Percentiles rank a stretch among this genome's conserved stretches.
Conservation (phyloP, 2,888 invertebrate species). For the Mechanitis messenoides region DNA sequence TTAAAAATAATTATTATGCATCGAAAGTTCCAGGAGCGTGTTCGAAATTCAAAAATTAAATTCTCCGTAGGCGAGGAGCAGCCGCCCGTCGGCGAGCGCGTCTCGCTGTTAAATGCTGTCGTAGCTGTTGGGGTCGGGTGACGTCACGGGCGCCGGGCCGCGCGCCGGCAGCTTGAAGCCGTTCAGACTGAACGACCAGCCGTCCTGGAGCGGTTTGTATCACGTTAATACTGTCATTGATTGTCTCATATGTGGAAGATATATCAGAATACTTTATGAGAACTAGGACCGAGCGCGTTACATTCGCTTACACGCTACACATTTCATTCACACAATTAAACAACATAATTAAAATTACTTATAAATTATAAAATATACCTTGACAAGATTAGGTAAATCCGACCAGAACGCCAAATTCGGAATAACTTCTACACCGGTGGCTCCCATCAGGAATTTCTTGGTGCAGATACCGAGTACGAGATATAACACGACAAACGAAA, state of each 20-base stretch:
- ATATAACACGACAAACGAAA: slow-evolving; percentile 76
- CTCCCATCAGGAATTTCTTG: slow-evolving; percentile 82
- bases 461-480: slow-evolving; percentile 80
- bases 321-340: background rate
- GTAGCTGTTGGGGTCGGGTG: slow-evolving; percentile 71
- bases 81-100: slow-evolving; percentile 53
- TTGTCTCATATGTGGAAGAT: too few species aligned
- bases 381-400: slow-evolving; percentile 81
- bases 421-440: slow-evolving; percentile 82
- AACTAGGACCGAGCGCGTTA: too few species aligned
- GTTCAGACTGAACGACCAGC: slow-evolving; percentile 76
- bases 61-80: slow-evolving; percentile 57
- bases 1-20: background rate
- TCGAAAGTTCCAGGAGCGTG: background rate
- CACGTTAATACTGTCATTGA: too few species aligned
- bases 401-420: slow-evolving; percentile 86
- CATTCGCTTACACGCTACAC: too few species aligned
- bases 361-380: slow-evolving; percentile 52
- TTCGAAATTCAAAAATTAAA: slow-evolving; percentile 23
- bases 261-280: too few species aligned
- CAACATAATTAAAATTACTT: background rate
- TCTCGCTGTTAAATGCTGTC: slow-evolving; percentile 73
- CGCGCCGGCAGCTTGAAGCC: slow-evolving; percentile 75
- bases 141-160: slow-evolving; percentile 47
- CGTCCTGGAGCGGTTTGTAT: slow-evolving; percentile 73